Evolutionary conservation across 2,113 vertebrate genomes (phyloP).

Genomic region (Ovis canadensis): DNA sequence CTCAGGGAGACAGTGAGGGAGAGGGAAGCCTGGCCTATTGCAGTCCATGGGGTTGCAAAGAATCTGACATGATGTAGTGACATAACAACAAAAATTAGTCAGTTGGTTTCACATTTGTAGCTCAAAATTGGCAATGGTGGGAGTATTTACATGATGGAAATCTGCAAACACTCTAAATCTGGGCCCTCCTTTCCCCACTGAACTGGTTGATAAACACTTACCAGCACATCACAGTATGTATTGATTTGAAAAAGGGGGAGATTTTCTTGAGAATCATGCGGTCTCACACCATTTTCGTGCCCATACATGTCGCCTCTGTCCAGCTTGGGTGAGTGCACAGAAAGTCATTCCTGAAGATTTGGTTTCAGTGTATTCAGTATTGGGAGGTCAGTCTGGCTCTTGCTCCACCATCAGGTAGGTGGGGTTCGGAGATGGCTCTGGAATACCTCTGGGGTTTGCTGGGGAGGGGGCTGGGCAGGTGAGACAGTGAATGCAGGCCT

Average conservation of each 20-base stretch:
- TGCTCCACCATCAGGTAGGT: neutral
- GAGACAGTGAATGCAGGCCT: neutral
- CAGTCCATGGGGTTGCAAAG: neutral
- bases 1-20: neutral
- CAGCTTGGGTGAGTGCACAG: neutral
- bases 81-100: neutral
- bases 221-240: neutral
- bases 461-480: neutral
- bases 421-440: neutral
- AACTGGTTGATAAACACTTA: neutral
- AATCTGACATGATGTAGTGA: neutral
- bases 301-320: neutral
- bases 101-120: neutral
- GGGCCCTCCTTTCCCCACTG: neutral
- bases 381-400: neutral
- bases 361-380: neutral
- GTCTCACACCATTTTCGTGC: neutral
- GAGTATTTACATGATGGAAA: neutral
- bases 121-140: neutral
- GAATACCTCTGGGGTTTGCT: neutral
- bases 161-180: neutral
- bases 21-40: neutral
- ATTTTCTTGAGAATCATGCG: neutral
- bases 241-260: neutral
- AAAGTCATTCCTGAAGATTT: neutral